Base-by-base conservation (phyloP, 2,888 invertebrate species). In the Trissonchulus latispiculum region DNA sequence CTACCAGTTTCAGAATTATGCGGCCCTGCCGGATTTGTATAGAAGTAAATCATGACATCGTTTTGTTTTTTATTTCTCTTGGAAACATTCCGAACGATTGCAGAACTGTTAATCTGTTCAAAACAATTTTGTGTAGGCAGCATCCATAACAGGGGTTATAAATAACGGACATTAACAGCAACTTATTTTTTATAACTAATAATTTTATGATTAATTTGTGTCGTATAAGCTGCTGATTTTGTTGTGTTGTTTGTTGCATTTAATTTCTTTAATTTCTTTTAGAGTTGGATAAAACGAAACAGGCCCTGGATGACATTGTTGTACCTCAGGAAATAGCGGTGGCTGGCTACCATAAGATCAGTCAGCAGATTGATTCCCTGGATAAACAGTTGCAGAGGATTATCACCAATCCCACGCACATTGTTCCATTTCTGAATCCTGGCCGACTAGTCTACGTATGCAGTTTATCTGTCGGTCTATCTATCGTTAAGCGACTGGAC, bases 1-100 rank as follows among this genome's bases (percentile, higher is more conserved):
- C 86, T 95, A 90, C 85, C 99, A 99, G 85, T 99, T 99, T 82
- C 99, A 99, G 86, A 99, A 97, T 86, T 96, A 95, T 85, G 90
- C 95, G 0, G 88, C 90, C 28, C 93, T 99, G 80, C 99, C 99
- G 0, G 89, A 90, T 64, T 87, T 96, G 23, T 90, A 91, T 80
- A 90, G 93, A 77, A 89, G 93, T 92, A 85, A 87, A 89, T 37
- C n/a, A n/a, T n/a, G n/a, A n/a, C n/a, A n/a, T n/a, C n/a, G n/a
- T n/a, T n/a, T n/a, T n/a, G n/a, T n/a, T n/a, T n/a, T n/a, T n/a
- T n/a, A n/a, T n/a, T n/a, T n/a, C n/a, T n/a, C n/a, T n/a, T n/a
- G n/a, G n/a, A n/a, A n/a, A n/a, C n/a, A n/a, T n/a, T n/a, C n/a
- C n/a, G n/a, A n/a, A n/a, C n/a, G n/a, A n/a, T n/a, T n/a, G n/a